Conservation (phyloP, 2,797 vertebrate species). For the Vultur gryphus region DNA sequence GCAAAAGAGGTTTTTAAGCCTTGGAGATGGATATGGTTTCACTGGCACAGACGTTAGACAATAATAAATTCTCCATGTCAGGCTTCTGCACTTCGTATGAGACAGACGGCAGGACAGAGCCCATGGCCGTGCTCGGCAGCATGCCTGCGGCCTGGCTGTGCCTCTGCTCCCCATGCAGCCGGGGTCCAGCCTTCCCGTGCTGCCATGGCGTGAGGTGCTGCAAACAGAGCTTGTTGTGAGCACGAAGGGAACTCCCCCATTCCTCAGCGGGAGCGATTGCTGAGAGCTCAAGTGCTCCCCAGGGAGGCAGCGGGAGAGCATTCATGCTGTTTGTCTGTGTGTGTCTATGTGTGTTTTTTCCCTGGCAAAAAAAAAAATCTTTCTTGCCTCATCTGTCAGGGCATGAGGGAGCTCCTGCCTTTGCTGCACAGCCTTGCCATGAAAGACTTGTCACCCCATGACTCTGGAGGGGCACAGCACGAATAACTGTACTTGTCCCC, state of each 20-base stretch:
- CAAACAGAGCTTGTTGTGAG: background rate
- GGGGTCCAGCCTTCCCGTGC: background rate
- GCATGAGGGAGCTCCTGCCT: background rate
- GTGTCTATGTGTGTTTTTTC: background rate
- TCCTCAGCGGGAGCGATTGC: fast-evolving
- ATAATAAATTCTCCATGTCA: background rate
- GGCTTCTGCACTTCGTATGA: background rate
- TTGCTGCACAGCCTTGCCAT: background rate
- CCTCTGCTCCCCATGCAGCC: background rate
- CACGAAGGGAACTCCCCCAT: background rate
- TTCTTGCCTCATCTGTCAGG: background rate
- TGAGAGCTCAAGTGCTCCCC: background rate
- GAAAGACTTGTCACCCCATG: background rate
- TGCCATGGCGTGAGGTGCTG: background rate
- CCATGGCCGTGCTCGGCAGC: fast-evolving
- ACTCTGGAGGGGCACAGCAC: background rate
- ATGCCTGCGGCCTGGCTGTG: fast-evolving
- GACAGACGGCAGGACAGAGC: background rate
- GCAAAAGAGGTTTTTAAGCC: background rate
- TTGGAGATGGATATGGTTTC: background rate
- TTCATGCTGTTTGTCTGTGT: background rate
- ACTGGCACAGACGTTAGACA: background rate
- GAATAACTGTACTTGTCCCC: background rate
- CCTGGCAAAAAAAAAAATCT: background rate
- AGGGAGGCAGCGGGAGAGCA: background rate